Evolutionary conservation across 2,888 invertebrate genomes (phyloP).

Genomic region (Cosmia trapezina): DNA sequence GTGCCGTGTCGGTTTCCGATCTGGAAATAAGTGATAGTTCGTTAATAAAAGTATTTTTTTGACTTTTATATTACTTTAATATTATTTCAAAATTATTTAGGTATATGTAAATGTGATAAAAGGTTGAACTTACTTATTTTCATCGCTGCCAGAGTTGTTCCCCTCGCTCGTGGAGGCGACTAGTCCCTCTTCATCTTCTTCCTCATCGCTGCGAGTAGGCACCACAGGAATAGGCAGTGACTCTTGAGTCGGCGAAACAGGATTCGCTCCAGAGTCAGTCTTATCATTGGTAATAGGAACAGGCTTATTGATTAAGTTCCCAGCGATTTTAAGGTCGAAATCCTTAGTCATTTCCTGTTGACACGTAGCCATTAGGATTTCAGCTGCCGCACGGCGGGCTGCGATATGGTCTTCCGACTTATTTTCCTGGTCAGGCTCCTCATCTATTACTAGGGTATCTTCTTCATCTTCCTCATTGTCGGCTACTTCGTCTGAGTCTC

Average conservation of each 20-base stretch:
- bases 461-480: slow-evolving; percentile 92
- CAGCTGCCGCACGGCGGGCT: slow-evolving; percentile 90
- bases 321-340: slow-evolving; percentile 89
- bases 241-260: slow-evolving; percentile 90
- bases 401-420: slow-evolving; percentile 82
- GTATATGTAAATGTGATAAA: background rate
- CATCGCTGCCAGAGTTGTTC: slow-evolving; percentile 95
- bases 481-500: slow-evolving; percentile 90
- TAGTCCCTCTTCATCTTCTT: slow-evolving; percentile 95
- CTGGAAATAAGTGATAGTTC: slow-evolving; percentile 78
- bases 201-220: slow-evolving; percentile 88
- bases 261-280: slow-evolving; percentile 85
- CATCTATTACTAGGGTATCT: slow-evolving; percentile 93
- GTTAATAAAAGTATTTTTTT: background rate
- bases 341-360: slow-evolving; percentile 87
- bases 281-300: slow-evolving; percentile 76
- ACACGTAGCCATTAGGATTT: slow-evolving; percentile 89
- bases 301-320: slow-evolving; percentile 90
- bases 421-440: slow-evolving; percentile 85
- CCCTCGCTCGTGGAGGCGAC: slow-evolving; percentile 96
- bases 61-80: background rate
- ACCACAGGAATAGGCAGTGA: slow-evolving; percentile 94
- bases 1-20: slow-evolving; percentile 92
- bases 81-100: background rate
- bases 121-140: slow-evolving; percentile 91